A percentile compares a stretch with the other conserved stretches of the same genome.
These are phyloP conservation scores for Schizopygopsis malacanthus DNA, from an alignment of 2,797 vertebrate genomes.

Conservation along the genomic window DNA sequence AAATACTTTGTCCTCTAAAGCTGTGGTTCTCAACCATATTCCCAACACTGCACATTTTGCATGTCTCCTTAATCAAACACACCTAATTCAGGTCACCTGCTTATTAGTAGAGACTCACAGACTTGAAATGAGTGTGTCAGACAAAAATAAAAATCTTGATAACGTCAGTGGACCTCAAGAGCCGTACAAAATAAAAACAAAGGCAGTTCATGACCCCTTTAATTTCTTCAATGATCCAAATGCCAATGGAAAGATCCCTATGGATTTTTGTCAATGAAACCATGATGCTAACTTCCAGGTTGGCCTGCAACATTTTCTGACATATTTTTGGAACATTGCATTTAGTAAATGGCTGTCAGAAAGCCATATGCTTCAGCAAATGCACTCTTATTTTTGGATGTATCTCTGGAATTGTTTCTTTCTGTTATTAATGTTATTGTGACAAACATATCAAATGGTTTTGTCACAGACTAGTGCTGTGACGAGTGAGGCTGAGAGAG, in stretches of 20 bases:
- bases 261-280: background rate
- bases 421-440: background rate
- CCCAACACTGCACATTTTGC: no score
- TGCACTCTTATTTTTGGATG: background rate
- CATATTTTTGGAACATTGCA: background rate
- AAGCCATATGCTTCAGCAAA: background rate
- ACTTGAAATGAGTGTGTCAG: no score
- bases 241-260: background rate
- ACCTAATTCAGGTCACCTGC: no score
- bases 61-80: no score
- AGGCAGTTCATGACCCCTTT: no score
- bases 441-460: background rate
- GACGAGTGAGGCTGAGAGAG: background rate
- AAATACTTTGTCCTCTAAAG: no score
- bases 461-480: background rate
- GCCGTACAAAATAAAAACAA: no score
- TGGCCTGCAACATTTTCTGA: background rate
- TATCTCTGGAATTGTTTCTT: background rate
- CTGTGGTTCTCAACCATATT: no score
- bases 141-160: no score
- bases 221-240: background rate
- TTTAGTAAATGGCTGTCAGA: background rate
- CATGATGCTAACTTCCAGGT: background rate
- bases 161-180: no score
- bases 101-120: no score